Conservation (phyloP, 35 echinoderm and acorn worm species). For the Apostichopus parvimensis region DNA sequence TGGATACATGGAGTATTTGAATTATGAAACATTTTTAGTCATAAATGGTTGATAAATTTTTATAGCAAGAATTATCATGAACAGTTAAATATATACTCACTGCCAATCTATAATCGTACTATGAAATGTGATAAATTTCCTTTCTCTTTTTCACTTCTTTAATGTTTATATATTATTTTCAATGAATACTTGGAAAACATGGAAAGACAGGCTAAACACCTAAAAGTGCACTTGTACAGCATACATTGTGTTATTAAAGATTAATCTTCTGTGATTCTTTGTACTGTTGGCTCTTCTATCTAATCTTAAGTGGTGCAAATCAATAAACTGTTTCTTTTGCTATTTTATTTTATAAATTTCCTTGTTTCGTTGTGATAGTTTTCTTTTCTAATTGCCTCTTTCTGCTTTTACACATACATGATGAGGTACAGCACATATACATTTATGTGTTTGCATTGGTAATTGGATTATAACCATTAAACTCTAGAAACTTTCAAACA, state of each 20-base stretch:
- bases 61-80: background rate
- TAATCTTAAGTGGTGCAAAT: constrained; percentile 40
- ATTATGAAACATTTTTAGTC: too few relatives aligned
- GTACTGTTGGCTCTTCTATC: constrained; percentile 32
- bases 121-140: background rate
- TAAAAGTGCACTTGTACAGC: constrained; percentile 43
- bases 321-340: constrained; percentile 35
- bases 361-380: too few relatives aligned
- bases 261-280: constrained; percentile 5
- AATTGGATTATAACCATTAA: too few relatives aligned
- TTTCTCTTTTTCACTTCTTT: constrained; percentile 14
- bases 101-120: constrained; percentile 7
- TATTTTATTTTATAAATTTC: background rate
- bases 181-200: background rate
- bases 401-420: too few relatives aligned
- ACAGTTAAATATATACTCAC: constrained; percentile 5
- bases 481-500: too few relatives aligned
- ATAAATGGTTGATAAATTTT: too few relatives aligned
- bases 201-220: constrained; percentile 45
- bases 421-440: too few relatives aligned
- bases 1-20: too few relatives aligned
- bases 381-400: too few relatives aligned
- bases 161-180: background rate
- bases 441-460: too few relatives aligned
- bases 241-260: constrained; percentile 23